Percentiles rank a stretch among this genome's conserved stretches.
phyloP scores from a whole-genome alignment of 2,888 invertebrate genomes.

The Limnephilus rhombicus region DNA sequence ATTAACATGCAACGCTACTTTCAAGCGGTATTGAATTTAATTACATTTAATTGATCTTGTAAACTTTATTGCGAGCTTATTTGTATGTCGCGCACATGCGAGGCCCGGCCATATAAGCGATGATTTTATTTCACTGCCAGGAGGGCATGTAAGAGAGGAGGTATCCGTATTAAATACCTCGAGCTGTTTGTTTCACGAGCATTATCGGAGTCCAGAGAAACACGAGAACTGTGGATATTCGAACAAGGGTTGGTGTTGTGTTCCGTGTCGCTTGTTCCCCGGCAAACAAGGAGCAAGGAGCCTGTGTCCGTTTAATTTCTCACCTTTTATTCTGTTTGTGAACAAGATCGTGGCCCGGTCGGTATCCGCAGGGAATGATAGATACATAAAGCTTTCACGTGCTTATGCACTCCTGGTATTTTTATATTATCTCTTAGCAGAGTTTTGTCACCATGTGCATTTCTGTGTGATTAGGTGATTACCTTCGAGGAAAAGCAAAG shows the following conservation, averaged over 20 bases:
- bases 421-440: neutral
- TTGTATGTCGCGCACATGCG: neutral
- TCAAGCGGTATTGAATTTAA: neutral
- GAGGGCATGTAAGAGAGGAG: conserved; percentile 51
- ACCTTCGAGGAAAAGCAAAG: neutral
- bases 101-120: conserved; percentile 13
- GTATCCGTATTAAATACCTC: conserved; percentile 50
- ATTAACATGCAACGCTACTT: neutral
- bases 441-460: neutral
- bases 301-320: conserved; percentile 64
- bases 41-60: neutral
- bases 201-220: conserved; percentile 54
- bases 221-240: conserved; percentile 44
- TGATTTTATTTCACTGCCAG: conserved; percentile 37
- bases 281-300: conserved; percentile 64
- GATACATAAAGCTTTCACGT: conserved; percentile 53
- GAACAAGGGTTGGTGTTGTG: conserved; percentile 45
- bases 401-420: conserved; percentile 43
- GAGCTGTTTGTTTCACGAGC: conserved; percentile 48
- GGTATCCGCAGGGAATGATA: conserved; percentile 51
- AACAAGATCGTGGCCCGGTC: conserved; percentile 51
- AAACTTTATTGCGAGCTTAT: conserved; percentile 8
- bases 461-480: no score
- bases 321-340: conserved; percentile 58
- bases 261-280: conserved; percentile 55